Percentiles rank a stretch among this genome's conserved stretches.
These are phyloP conservation scores for Stegostoma tigrinum DNA, from an alignment of 2,113 vertebrate genomes.

Conservation along the genomic window DNA sequence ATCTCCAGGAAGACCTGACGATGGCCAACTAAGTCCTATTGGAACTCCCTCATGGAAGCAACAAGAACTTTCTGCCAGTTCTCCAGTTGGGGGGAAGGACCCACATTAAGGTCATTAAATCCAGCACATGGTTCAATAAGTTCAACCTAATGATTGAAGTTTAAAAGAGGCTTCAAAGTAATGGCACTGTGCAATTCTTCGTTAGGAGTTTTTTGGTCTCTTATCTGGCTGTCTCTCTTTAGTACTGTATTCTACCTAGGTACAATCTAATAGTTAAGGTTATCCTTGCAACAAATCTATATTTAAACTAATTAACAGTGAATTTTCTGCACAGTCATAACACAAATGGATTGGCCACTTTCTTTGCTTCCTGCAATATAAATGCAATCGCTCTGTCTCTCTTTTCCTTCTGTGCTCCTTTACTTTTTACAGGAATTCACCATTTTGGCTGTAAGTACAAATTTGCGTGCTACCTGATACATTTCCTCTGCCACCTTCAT, in stretches of 20 bases:
- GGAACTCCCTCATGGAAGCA: too few species aligned
- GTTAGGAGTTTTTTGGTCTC: not conserved
- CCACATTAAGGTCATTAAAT: not conserved
- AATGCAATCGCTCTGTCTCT: constrained; percentile 43
- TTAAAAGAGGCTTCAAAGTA: not conserved
- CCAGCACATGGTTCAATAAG: not conserved
- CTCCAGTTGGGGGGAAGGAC: not conserved
- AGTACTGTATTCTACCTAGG: not conserved
- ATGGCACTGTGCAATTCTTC: not conserved
- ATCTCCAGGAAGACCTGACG: not conserved
- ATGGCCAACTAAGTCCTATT: not conserved
- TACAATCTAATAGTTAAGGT: not conserved
- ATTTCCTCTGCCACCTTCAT: constrained; percentile 50
- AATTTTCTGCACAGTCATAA: not conserved
- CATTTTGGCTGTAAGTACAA: constrained; percentile 90
- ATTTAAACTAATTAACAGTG: not conserved
- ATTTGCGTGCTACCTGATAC: constrained; percentile 40
- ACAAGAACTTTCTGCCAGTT: not conserved
- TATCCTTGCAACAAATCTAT: not conserved
- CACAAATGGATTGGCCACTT: constrained; percentile 30
- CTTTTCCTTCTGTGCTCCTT: constrained; percentile 73
- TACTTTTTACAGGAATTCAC: constrained; percentile 84
- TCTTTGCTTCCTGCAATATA: constrained; percentile 33
- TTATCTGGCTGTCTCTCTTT: not conserved
- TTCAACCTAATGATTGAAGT: not conserved